Conservation (phyloP, 2,888 invertebrate species). For the Ernsta delagoae region DNA sequence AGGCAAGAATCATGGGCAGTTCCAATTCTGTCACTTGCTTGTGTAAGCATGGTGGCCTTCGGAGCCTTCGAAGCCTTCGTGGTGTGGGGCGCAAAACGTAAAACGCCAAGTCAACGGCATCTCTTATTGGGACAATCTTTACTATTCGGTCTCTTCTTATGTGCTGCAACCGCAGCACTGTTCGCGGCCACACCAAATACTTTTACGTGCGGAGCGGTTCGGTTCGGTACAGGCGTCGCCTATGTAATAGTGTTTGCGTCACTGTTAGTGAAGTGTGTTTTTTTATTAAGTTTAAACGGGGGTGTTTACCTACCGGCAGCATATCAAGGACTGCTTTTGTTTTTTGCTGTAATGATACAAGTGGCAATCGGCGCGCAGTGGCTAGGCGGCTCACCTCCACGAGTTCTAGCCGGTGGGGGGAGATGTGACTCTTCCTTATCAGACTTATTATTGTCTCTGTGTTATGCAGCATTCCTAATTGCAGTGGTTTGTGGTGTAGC, state of each 20-base stretch:
- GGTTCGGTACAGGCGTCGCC: conserved; percentile 92
- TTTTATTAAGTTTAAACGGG: conserved; percentile 95
- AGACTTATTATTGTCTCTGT: conserved; percentile 90
- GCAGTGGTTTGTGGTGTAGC: conserved; percentile 94
- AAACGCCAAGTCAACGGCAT: conserved; percentile 93
- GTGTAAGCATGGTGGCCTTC: conserved; percentile 93
- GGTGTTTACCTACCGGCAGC: conserved; percentile 96
- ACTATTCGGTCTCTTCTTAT: conserved; percentile 92
- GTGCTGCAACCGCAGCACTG: conserved; percentile 92
- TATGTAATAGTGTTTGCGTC: conserved; percentile 96
- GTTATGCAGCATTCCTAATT: conserved; percentile 94
- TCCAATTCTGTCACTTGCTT: conserved; percentile 93
- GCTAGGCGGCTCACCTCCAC: conserved; percentile 92
- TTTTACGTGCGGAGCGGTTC: conserved; percentile 92
- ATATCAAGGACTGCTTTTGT: conserved; percentile 94
- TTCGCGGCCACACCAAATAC: conserved; percentile 91
- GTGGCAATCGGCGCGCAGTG: conserved; percentile 93
- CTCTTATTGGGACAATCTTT: conserved; percentile 95
- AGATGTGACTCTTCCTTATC: conserved; percentile 88
- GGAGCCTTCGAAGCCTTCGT: conserved; percentile 95
- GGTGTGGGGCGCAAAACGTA: conserved; percentile 91
- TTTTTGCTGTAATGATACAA: conserved; percentile 96
- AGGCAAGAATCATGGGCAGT: conserved; percentile 95
- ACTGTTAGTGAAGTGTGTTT: conserved; percentile 96
- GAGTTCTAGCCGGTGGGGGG: conserved; percentile 60